These are phyloP conservation scores for Heliconius hortense DNA, from an alignment of 2,888 invertebrate genomes.

Conservation along the genomic window DNA sequence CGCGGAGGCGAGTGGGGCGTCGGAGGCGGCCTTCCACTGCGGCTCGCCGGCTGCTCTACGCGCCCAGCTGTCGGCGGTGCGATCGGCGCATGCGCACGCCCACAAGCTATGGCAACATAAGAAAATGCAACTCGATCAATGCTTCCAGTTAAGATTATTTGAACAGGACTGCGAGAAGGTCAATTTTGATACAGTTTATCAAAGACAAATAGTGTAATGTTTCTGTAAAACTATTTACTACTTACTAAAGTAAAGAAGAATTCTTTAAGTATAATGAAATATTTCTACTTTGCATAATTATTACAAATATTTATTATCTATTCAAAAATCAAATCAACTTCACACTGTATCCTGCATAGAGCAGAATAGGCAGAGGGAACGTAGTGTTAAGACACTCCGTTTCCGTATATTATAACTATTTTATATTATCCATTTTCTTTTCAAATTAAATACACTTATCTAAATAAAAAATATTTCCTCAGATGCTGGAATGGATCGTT, in stretches of 20 bases:
- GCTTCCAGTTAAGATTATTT: constrained; percentile 96
- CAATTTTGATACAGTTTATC: background rate
- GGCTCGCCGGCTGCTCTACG: constrained; percentile 87
- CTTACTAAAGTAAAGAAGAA: background rate
- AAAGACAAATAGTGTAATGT: background rate
- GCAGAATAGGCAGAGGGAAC: no score
- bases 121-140: constrained; percentile 96
- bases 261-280: background rate
- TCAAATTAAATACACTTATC: background rate
- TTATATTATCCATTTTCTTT: no score
- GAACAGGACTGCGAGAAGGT: constrained; percentile 99
- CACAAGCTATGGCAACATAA: constrained; percentile 97
- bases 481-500: constrained; percentile 99
- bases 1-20: constrained; percentile 84
- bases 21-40: constrained; percentile 88
- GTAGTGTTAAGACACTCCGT: no score
- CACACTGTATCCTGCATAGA: no score
- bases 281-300: no score
- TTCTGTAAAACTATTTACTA: background rate
- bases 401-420: no score
- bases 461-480: constrained; percentile 44
- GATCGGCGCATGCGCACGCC: constrained; percentile 94
- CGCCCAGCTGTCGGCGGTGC: constrained; percentile 92
- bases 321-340: no score
- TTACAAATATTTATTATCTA: no score